Conservation (phyloP, 2,113 vertebrate species). For the Equus quagga region DNA sequence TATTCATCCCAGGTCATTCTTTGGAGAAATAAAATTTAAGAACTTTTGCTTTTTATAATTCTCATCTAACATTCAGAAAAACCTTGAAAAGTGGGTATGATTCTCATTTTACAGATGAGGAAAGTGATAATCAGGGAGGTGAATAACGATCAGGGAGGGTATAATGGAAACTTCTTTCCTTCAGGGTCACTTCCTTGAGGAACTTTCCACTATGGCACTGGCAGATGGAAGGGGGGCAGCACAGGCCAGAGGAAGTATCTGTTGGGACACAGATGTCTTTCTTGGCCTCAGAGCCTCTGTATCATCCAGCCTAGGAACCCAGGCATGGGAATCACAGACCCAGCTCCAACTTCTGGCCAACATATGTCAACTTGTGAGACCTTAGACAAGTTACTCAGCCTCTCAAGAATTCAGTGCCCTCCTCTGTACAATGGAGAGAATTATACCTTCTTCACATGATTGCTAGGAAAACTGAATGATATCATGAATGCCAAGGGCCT, state of each 20-base stretch:
- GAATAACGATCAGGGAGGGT: too few species aligned
- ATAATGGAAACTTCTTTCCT: neutral
- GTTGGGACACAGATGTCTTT: neutral
- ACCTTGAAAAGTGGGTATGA: neutral
- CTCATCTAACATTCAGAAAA: neutral
- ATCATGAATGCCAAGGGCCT: neutral
- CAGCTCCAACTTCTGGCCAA: neutral
- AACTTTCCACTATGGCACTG: fast-evolving
- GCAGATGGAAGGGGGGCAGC: fast-evolving
- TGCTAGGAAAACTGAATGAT: neutral
- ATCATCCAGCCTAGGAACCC: neutral
- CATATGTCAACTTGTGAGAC: neutral
- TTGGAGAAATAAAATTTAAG: neutral
- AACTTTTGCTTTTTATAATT: neutral
- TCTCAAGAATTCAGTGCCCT: neutral
- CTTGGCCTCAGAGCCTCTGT: neutral
- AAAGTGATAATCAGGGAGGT: neutral
- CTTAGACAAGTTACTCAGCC: neutral
- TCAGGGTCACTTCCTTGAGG: neutral
- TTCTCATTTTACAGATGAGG: neutral
- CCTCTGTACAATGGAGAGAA: neutral
- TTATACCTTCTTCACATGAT: neutral
- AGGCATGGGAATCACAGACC: neutral
- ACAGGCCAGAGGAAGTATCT: neutral
- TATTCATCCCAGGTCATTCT: neutral